Evolutionary conservation across 2,888 invertebrate species (phyloP).

Genomic region (Microdon myrmicae): DNA sequence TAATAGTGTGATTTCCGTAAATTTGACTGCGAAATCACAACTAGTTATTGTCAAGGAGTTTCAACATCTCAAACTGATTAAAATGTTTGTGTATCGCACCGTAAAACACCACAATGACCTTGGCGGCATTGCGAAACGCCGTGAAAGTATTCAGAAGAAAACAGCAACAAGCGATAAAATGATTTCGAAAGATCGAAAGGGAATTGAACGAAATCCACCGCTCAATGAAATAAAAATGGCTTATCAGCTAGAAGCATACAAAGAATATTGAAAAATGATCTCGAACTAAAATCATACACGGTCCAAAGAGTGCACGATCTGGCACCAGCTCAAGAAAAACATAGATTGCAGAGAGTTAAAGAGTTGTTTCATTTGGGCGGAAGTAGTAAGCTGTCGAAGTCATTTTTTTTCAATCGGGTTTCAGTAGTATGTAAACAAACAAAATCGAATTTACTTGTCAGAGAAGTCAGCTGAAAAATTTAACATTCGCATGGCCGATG

Average conservation of each 20-base stretch:
- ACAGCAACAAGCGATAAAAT: slow-evolving; percentile 8
- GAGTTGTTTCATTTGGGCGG: no score
- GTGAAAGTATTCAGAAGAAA: no score
- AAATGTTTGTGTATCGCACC: no score
- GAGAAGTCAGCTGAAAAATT: slow-evolving; percentile 11
- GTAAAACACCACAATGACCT: no score
- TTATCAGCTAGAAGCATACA: slow-evolving; percentile 11
- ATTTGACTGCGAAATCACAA: no score
- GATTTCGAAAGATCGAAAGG: slow-evolving; percentile 2
- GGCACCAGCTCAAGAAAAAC: slow-evolving; percentile 3
- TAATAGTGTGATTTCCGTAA: no score
- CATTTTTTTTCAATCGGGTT: no score
- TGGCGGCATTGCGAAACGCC: no score
- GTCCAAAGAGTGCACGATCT: slow-evolving; percentile 14
- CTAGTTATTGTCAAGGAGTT: no score
- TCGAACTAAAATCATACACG: slow-evolving; percentile 11
- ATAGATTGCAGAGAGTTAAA: no score
- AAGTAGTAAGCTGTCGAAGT: no score
- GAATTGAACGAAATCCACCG: slow-evolving; percentile 18
- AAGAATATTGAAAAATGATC: slow-evolving; percentile 21
- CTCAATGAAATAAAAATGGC: slow-evolving; percentile 16
- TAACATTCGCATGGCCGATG: slow-evolving; percentile 8
- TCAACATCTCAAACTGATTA: no score
- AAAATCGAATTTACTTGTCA: slow-evolving; percentile 17
- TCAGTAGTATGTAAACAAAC: slow-evolving; percentile 20